A percentile compares a stretch with the other conserved stretches of the same genome.
Conservation (phyloP, 2,888 invertebrate species). For the Volucella zonaria region DNA sequence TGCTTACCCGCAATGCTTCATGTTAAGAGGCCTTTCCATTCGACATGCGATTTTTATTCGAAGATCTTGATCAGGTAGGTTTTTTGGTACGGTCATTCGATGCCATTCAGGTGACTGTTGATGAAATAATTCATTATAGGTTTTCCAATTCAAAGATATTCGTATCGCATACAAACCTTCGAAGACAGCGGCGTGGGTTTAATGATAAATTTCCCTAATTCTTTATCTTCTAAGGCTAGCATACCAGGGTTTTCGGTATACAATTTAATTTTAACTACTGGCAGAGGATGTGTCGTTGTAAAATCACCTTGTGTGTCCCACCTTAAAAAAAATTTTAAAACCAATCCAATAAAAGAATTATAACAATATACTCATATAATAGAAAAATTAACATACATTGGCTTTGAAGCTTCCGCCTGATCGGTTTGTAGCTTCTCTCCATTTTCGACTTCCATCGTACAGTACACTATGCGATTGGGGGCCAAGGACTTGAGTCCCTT, state of each 20-base stretch:
- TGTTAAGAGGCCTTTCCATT: slow-evolving; percentile 99
- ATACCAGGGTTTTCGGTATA: slow-evolving; percentile 99
- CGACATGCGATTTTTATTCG: slow-evolving; percentile 98
- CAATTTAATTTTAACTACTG: slow-evolving; percentile 98
- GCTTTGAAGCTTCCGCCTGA: slow-evolving; percentile 99
- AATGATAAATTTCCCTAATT: slow-evolving; percentile 95
- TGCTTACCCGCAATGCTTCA: slow-evolving; percentile 97
- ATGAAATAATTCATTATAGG: slow-evolving; percentile 9
- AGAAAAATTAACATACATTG: slow-evolving; percentile 87
- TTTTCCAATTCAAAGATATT: slow-evolving; percentile 8
- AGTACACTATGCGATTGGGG: slow-evolving; percentile 98
- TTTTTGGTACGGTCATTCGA: slow-evolving; percentile 97
- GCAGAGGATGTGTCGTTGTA: slow-evolving; percentile 97
- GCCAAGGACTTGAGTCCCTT: slow-evolving; percentile 98
- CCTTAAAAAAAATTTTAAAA: slow-evolving; percentile 83
- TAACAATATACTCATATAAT: slow-evolving; percentile 6
- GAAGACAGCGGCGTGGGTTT: slow-evolving; percentile 94
- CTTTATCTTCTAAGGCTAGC: slow-evolving; percentile 99
- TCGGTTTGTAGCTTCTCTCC: slow-evolving; percentile 99
- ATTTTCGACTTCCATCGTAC: slow-evolving; percentile 99
- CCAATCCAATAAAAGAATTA: slow-evolving; percentile 24
- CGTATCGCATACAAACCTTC: slow-evolving; percentile 85
- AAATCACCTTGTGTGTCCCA: slow-evolving; percentile 99
- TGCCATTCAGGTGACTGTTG: slow-evolving; percentile 97
- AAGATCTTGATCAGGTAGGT: slow-evolving; percentile 96